Evolutionary conservation across 2,797 vertebrate species (phyloP), one percentile per base, ranked within the genome.

Genomic region (Sebastolobus alascanus): DNA sequence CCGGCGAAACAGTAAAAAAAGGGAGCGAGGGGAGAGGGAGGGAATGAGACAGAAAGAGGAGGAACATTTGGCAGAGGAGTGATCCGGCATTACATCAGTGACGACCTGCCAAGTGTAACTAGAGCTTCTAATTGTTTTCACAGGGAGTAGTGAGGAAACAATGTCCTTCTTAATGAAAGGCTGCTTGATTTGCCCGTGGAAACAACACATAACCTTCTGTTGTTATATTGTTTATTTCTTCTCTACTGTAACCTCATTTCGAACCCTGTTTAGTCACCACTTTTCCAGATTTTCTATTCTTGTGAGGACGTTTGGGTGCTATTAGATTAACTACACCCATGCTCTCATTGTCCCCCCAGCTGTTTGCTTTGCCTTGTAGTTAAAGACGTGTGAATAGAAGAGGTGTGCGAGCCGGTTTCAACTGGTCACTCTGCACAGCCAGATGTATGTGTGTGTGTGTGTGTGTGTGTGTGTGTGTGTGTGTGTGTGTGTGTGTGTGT

Each of bases 61-160:
- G 85, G 70, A 73, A 75, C 75, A 67, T 63, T 82, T 94, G 91
- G 88, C 90, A 84, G 77, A 58, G 67, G 50, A 35, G 69, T 75
- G 61, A 91, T 90, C 83, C 83, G 52, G 74, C 77, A 92, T 94
- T 86, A 92, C 91, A 91, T 93, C 92, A 93, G 75, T 83, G 89
- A 77, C 63, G 77, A 90, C 35, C 80, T 75, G 86, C 80, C 84
- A 77, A 84, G 79, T 69, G 89, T 84, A 90, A 91, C 80, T 56
- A 60, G 87, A 92, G 87, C 86, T 75, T 86, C 81, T 92, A 92
- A 94, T 89, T 91, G 89, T 94, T 95, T 91, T 93, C 90, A 89
- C 92, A 94, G 94, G 86, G 87, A 92, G 82, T 27, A 31, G 72
- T 29, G 68, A 76, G 83, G 85, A 91, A 92, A 92, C 89, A 88